Evolutionary conservation across 2,797 vertebrate species (phyloP), one percentile per base, ranked within the genome.

Genomic region (Sandelia bainsii): DNA sequence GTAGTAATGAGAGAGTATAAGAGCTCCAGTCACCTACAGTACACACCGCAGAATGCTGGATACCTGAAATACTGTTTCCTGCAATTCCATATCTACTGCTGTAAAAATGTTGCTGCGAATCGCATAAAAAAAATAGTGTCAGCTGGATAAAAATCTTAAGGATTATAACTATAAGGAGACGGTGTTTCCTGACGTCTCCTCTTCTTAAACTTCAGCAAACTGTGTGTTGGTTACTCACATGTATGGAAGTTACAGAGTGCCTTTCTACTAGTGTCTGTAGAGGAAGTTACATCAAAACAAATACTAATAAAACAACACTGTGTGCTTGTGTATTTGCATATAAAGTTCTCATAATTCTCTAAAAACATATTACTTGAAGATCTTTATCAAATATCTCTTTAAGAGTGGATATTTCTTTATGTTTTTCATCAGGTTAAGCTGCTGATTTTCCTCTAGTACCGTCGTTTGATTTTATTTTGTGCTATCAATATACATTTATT

Each of bases 361-460:
- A 19, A 52, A 76, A 82, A 69, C 4, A 52, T 19, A 44, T 13
- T 6, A 52, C 39, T 37, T 54, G 40, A 59, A 62, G 7, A 17
- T 62, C 12, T 12, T 25, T 17, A 49, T 72, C 45, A 63, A 79
- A 79, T 25, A 59, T 69, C 53, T 67, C 7, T 13, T 44, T 52
- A 37, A 37, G 11, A 60, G 23, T 7, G 27, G 54, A 53, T 54
- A 23, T 27, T 46, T 16, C 14, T 44, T 17, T 12, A 37, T 22
- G 4, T 44, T 56, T 45, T 2, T 45, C 32, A 25, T 34, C 20
- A 69, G 39, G 25, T 56, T 69, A 14, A 42, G 53, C 46, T 60
- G 25, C 20, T 69, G 40, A 48, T 49, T 69, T 46, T 48, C 29
- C 14, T 72, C 68, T 54, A 62, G 87, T 90, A 90, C 87, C 88